Evolutionary conservation across 1,140 invertebrate genomes (phyloP).

Genomic region (Lerema accius): DNA sequence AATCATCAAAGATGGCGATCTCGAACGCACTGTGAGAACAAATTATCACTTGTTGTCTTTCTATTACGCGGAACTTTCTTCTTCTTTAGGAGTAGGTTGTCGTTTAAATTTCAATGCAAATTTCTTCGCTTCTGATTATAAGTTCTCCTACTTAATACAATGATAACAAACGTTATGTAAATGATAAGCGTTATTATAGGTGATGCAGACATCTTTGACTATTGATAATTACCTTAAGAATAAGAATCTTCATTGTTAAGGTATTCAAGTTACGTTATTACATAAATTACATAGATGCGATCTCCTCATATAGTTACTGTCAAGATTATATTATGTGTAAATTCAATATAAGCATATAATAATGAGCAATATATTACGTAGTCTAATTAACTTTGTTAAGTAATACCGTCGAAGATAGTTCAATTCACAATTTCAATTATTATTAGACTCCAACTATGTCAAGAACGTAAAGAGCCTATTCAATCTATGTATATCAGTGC

Average conservation of each 20-base stretch:
- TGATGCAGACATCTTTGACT: no score
- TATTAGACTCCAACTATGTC: conserved; percentile 26
- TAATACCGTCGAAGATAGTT: conserved; percentile 16
- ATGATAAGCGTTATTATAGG: no score
- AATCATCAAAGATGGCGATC: conserved; percentile 45
- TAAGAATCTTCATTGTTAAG: no score
- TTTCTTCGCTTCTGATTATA: conserved; percentile 5
- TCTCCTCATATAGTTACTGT: no score
- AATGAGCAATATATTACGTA: conserved; percentile 36
- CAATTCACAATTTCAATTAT: no score
- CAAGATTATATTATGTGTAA: no score
- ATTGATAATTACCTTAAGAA: no score
- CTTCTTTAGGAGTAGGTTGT: conserved; percentile 36
- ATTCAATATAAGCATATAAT: conserved; percentile 25
- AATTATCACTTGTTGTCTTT: conserved; percentile 65
- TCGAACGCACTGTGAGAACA: conserved; percentile 40
- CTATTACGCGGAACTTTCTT: conserved; percentile 46
- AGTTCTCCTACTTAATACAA: no score
- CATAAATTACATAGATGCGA: neutral
- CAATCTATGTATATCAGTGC: conserved; percentile 21
- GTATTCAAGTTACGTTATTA: no score
- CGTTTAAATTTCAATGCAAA: conserved; percentile 49
- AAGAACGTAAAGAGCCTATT: conserved; percentile 21
- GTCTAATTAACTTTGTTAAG: conserved; percentile 34
- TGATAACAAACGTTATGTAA: no score